Conservation (phyloP, 2,797 vertebrate species). For the Phataginus tetradactyla region DNA sequence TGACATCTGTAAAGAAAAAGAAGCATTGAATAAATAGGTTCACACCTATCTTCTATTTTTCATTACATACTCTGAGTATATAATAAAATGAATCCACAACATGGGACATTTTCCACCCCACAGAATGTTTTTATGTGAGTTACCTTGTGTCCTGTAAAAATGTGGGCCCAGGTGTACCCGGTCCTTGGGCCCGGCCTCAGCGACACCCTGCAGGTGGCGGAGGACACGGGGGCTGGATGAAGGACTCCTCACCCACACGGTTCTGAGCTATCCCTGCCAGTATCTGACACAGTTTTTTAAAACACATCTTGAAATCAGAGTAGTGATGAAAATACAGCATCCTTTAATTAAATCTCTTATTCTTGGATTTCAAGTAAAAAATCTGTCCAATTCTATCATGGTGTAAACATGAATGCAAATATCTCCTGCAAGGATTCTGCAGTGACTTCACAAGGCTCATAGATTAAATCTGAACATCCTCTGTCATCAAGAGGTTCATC, state of each 20-base stretch:
- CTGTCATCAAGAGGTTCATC: background rate
- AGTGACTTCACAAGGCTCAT: background rate
- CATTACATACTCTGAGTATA: background rate
- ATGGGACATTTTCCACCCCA: background rate
- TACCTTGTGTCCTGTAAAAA: background rate
- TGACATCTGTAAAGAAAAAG: background rate
- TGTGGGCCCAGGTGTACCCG: background rate
- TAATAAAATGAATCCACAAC: background rate
- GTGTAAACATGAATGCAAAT: background rate
- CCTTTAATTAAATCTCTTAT: background rate
- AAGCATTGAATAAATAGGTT: background rate
- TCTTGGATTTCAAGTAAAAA: background rate
- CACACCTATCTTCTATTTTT: fast-evolving
- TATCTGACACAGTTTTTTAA: background rate
- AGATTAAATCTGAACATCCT: background rate
- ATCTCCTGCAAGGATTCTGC: background rate
- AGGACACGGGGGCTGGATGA: background rate
- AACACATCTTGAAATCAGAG: background rate
- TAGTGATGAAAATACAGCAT: background rate
- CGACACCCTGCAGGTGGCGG: background rate
- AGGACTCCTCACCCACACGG: background rate
- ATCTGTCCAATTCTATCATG: background rate
- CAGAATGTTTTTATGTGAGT: background rate
- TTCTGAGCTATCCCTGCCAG: background rate
- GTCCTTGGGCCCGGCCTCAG: background rate